These are phyloP conservation scores for Alcedo quadribrachys DNA, from an alignment of 2,797 vertebrate genomes.

Conservation along the genomic window DNA sequence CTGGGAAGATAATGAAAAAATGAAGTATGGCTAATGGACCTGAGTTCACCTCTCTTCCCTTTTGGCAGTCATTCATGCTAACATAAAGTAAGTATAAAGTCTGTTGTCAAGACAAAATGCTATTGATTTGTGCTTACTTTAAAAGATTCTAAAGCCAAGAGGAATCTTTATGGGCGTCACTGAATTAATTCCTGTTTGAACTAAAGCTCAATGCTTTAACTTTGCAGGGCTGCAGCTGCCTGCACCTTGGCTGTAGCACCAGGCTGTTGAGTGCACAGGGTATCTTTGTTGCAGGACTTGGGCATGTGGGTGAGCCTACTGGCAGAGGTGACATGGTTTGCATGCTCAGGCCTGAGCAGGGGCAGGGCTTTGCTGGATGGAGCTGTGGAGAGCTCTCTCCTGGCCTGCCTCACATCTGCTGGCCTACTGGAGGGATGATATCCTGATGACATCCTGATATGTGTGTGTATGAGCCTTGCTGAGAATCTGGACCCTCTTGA, in stretches of 20 bases:
- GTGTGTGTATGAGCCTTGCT: background rate
- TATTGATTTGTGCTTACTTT: background rate
- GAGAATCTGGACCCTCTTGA: background rate
- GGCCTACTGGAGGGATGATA: background rate
- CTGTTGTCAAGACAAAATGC: background rate
- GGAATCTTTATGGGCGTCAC: background rate
- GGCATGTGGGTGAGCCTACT: accelerated
- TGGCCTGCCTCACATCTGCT: background rate
- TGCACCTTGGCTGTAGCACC: accelerated
- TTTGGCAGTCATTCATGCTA: background rate
- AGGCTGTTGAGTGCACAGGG: background rate
- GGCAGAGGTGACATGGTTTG: background rate
- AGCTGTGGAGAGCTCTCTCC: background rate
- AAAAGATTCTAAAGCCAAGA: background rate
- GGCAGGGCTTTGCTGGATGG: background rate
- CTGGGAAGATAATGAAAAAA: slow-evolving; percentile 32
- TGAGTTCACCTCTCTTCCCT: background rate
- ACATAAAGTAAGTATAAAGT: slow-evolving; percentile 16
- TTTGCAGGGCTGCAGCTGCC: background rate
- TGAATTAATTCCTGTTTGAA: background rate
- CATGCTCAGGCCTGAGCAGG: background rate
- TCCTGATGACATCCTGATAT: background rate
- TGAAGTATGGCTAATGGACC: background rate
- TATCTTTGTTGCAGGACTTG: accelerated
- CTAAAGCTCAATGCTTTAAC: background rate